phyloP scores from a whole-genome alignment of 2,797 vertebrate genomes.

The Streptopelia turtur region DNA sequence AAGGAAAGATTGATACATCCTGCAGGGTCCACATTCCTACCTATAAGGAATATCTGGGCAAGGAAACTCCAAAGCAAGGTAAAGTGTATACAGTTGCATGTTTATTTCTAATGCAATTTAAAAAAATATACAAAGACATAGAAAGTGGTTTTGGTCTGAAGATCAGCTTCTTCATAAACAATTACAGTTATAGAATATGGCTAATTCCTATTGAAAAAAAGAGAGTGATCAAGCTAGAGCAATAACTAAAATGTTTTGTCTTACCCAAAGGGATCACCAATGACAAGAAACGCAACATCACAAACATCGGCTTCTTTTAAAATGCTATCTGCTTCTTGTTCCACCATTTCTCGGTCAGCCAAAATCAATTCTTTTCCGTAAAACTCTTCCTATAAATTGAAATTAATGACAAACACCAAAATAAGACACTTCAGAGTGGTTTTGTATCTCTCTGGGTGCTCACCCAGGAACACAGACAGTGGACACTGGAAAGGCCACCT shows the following conservation, averaged over 20 bases:
- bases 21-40: not conserved
- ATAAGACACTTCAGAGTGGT: not conserved
- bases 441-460: not conserved
- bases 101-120: not conserved
- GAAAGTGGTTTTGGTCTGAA: not conserved
- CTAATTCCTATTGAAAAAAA: not conserved
- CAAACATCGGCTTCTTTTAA: constrained; percentile 85
- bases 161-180: not conserved
- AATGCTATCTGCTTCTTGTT: constrained; percentile 90
- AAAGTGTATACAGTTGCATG: not conserved
- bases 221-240: not conserved
- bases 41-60: not conserved
- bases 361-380: constrained; percentile 91
- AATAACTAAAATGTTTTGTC: constrained; percentile 41
- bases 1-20: not conserved
- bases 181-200: not conserved
- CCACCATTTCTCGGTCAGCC: constrained; percentile 93
- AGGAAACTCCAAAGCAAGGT: not conserved
- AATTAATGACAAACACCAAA: constrained; percentile 20
- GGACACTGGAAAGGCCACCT: not conserved
- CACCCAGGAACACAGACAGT: not conserved
- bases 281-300: constrained; percentile 94
- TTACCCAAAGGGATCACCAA: constrained; percentile 97
- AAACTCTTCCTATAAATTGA: constrained; percentile 87
- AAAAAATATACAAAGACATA: not conserved